Evolutionary conservation across 2,797 vertebrate genomes (phyloP), one percentile per base, ranked within the genome.

Genomic region (Hapalemur alaotrensis): DNA sequence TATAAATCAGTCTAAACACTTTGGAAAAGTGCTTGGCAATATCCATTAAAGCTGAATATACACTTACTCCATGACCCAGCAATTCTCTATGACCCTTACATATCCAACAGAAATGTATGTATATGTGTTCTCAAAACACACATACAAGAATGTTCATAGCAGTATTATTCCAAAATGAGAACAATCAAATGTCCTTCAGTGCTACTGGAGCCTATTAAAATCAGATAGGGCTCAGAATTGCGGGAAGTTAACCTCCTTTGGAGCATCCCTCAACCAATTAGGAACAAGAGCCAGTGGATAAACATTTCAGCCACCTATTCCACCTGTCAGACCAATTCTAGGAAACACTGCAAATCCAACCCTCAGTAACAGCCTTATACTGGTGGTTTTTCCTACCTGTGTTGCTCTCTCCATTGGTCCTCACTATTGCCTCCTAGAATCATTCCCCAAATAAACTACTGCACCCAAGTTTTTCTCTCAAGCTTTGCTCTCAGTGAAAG

Each of bases 1-100:
- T 69, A 43, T 65, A 75, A 38, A 67, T 38, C 48, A 79, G 57
- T 59, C 80, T 54, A 86, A 72, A 7, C 41, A 90, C 72, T 81
- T 83, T 48, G 72, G 48, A 48, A 85, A 84, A 61, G 22, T 25
- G 20, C 89, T 70, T 87, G 83, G 78, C 76, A 93, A 6, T 88
- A 54, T 73, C 84, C 90, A 67, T 52, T 90, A 95, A 76, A 95
- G 43, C 22, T 75, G n/a, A 95, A 90, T 91, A 92, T n/a, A 82
- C 32, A 75, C 28, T 72, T 72, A 67, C 0, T 54, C 32, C 54
- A 61, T 32, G 11, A 75, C 18, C 30, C n/a, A 88, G 46, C 41
- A 89, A 50, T 54, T 89, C 65, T 43, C 83, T 23, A 23, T 35
- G 22, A 67, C 22, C 54, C 8, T 20, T 86, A 63, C 23, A 72